Percentiles rank a stretch among this genome's conserved stretches.
These are phyloP conservation scores for Anomalospiza imberbis DNA, from an alignment of 2,797 vertebrate species.

Conservation along the genomic window DNA sequence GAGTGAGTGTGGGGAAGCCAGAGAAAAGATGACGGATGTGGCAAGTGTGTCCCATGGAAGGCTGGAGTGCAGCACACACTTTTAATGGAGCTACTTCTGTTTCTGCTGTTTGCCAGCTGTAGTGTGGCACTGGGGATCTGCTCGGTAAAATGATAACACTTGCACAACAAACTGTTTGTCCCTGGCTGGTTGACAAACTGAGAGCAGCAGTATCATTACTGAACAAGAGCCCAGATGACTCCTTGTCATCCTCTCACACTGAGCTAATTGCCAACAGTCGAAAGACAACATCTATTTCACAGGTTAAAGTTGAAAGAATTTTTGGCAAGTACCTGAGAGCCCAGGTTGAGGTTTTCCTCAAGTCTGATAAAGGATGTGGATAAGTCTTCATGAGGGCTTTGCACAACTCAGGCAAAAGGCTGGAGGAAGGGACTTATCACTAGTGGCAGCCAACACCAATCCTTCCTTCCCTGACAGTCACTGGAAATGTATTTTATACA, in stretches of 20 bases:
- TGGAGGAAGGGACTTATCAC: neutral
- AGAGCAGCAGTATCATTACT: neutral
- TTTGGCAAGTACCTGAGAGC: neutral
- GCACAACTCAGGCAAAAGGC: neutral
- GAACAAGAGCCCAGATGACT: slow-evolving; percentile 16
- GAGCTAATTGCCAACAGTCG: neutral
- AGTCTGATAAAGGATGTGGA: neutral
- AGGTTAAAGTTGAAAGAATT: neutral
- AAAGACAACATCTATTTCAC: neutral
- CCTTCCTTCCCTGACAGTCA: neutral
- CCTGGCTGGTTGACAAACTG: slow-evolving; percentile 39
- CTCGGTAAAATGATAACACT: slow-evolving; percentile 23
- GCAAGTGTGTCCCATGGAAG: neutral
- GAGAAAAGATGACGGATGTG: rapidly evolving
- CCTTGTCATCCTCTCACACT: neutral
- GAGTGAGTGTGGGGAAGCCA: neutral
- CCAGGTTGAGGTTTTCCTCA: neutral
- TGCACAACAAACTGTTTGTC: slow-evolving; percentile 45
- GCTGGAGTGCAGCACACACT: neutral
- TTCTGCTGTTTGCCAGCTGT: slow-evolving; percentile 45
- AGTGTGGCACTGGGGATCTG: slow-evolving; percentile 50
- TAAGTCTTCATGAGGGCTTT: neutral
- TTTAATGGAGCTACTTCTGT: slow-evolving; percentile 1
- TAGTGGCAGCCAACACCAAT: neutral
- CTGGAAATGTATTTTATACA: neutral